Evolutionary conservation across 2,888 invertebrate genomes (phyloP).

Genomic region (Eristalinus aeneus): DNA sequence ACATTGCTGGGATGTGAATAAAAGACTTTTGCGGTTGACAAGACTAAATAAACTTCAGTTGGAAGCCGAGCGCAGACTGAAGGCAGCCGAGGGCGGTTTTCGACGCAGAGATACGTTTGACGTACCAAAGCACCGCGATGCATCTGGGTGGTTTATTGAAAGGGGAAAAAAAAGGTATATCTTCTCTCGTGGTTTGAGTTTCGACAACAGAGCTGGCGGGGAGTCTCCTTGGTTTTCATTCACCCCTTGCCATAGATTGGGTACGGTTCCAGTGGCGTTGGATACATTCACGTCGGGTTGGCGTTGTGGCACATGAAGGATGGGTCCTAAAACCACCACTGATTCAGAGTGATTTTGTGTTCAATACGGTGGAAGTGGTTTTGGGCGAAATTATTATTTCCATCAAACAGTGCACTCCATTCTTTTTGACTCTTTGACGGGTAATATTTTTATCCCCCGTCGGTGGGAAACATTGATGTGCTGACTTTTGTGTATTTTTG

Average conservation of each 20-base stretch:
- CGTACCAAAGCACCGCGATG: not conserved
- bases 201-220: not conserved
- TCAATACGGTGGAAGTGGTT: not conserved
- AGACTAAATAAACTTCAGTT: conserved; percentile 22
- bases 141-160: not conserved
- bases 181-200: not conserved
- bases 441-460: too few relatives aligned
- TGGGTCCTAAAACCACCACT: not conserved
- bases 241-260: not conserved
- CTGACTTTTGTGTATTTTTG: too few relatives aligned
- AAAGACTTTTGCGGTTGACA: conserved; percentile 25
- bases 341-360: not conserved
- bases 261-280: not conserved
- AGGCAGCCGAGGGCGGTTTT: too few relatives aligned
- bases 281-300: not conserved
- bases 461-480: too few relatives aligned
- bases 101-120: too few relatives aligned
- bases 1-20: conserved; percentile 33
- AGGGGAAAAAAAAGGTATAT: not conserved
- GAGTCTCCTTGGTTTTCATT: not conserved
- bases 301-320: not conserved
- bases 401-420: not conserved
- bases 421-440: not conserved
- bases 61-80: not conserved
- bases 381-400: not conserved